Conservation (phyloP, 2,888 invertebrate genomes). For the Asteroscopus sphinx region DNA sequence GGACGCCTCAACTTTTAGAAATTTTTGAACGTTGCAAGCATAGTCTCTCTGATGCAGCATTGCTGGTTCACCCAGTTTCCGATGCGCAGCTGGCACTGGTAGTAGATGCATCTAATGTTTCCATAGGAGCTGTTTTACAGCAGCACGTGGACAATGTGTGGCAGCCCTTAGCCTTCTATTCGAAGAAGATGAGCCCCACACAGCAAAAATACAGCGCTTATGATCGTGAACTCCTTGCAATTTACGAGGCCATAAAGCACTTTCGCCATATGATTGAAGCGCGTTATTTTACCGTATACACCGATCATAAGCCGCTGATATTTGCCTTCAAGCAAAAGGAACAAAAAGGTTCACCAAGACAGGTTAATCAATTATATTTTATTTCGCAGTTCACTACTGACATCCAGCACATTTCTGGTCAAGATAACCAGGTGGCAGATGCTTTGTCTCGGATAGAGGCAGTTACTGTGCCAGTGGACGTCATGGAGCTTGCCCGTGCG, state of each 20-base stretch:
- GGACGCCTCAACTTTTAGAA: neutral
- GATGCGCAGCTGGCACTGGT: neutral
- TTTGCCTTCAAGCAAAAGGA: slow-evolving; percentile 7
- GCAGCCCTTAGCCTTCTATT: slow-evolving; percentile 8
- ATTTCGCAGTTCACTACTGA: neutral
- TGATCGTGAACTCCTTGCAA: neutral
- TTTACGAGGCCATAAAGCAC: slow-evolving; percentile 13
- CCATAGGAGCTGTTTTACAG: slow-evolving; percentile 9
- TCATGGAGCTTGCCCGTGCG: neutral
- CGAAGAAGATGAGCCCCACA: slow-evolving; percentile 6
- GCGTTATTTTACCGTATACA: slow-evolving; percentile 2
- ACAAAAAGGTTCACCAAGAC: neutral
- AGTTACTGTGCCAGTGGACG: neutral
- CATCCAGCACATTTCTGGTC: neutral
- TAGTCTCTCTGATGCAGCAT: neutral
- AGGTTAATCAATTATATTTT: neutral
- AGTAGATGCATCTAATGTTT: slow-evolving; percentile 5
- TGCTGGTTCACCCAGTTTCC: slow-evolving; percentile 2
- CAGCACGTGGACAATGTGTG: neutral
- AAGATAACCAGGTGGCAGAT: neutral
- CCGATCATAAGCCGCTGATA: slow-evolving; percentile 16
- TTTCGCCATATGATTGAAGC: slow-evolving; percentile 13
- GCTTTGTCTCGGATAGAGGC: neutral
- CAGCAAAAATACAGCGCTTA: neutral
- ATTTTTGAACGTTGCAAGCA: slow-evolving; percentile 5